Percentiles rank a stretch among this genome's conserved stretches.
Evolutionary conservation across 2,797 vertebrate genomes (phyloP).

Genomic region (Falco berigora): DNA sequence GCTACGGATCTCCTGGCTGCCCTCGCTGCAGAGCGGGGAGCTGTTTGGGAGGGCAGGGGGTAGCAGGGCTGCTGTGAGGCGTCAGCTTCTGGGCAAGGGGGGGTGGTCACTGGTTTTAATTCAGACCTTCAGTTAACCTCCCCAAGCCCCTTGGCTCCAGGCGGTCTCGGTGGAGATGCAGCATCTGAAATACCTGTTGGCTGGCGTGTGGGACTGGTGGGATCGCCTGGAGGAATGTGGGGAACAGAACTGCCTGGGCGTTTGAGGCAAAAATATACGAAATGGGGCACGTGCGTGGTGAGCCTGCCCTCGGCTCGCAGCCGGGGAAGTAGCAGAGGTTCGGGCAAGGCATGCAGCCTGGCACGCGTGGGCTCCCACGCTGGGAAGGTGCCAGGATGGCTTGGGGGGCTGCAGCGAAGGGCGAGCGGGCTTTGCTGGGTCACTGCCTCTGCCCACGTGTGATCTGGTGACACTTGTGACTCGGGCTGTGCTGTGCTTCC

Average conservation of each 20-base stretch:
- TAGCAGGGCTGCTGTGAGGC: background rate
- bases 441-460: background rate
- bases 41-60: background rate
- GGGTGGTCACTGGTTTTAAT: accelerated
- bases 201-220: accelerated
- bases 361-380: accelerated
- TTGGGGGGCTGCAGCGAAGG: background rate
- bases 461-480: background rate
- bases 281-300: accelerated
- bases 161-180: background rate
- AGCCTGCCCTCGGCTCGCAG: background rate
- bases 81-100: accelerated
- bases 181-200: background rate
- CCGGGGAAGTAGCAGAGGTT: accelerated
- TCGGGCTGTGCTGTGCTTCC: background rate
- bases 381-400: background rate
- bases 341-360: background rate
- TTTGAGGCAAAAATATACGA: background rate
- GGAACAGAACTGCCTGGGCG: accelerated
- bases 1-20: slow-evolving; percentile 22
- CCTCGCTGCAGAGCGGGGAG: background rate
- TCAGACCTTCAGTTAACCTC: background rate
- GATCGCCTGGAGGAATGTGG: background rate
- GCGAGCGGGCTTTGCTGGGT: background rate
- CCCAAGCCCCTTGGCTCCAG: accelerated